phyloP scores from a whole-genome alignment of 1,140 invertebrate genomes.

The Drosophila parvula region DNA sequence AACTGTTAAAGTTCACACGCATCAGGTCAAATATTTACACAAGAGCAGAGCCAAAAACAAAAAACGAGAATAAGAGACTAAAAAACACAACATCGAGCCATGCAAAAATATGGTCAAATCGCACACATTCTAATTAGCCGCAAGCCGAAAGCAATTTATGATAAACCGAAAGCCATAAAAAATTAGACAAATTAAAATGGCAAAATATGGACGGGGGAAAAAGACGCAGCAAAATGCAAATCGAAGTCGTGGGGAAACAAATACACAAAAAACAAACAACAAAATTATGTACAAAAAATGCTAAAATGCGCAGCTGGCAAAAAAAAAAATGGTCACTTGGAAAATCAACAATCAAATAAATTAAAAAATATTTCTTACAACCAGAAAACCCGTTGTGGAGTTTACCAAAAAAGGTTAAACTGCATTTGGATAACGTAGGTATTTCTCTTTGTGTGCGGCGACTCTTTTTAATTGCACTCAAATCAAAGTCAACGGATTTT shows the following conservation, averaged over 20 bases:
- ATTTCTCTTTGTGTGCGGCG: constrained; percentile 56
- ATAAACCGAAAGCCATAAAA: constrained; percentile 41
- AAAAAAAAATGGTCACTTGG: constrained; percentile 32
- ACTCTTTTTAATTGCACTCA: constrained; percentile 54
- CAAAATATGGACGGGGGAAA: constrained; percentile 20
- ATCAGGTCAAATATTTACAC: constrained; percentile 82
- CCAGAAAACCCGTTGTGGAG: constrained; percentile 55
- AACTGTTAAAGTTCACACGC: constrained; percentile 82
- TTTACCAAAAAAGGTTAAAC: constrained; percentile 67
- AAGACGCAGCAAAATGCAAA: constrained; percentile 25
- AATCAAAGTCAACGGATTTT: constrained; percentile 50
- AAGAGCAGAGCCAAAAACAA: constrained; percentile 47
- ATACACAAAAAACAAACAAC: neutral
- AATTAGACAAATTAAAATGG: constrained; percentile 48
- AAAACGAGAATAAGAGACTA: neutral
- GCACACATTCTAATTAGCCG: constrained; percentile 55
- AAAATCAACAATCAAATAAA: constrained; percentile 42
- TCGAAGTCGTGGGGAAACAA: constrained; percentile 10
- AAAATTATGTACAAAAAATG: constrained; percentile 37
- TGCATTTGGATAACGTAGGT: constrained; percentile 58
- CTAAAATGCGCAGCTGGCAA: constrained; percentile 20
- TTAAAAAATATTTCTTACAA: constrained; percentile 44
- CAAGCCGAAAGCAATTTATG: constrained; percentile 69
- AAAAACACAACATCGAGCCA: constrained; percentile 19
- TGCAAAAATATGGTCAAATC: constrained; percentile 53